A percentile compares a stretch with the other conserved stretches of the same genome.
These are phyloP conservation scores for Nyleta sp. DNA, from an alignment of 2,888 invertebrate species.

Conservation along the genomic window DNA sequence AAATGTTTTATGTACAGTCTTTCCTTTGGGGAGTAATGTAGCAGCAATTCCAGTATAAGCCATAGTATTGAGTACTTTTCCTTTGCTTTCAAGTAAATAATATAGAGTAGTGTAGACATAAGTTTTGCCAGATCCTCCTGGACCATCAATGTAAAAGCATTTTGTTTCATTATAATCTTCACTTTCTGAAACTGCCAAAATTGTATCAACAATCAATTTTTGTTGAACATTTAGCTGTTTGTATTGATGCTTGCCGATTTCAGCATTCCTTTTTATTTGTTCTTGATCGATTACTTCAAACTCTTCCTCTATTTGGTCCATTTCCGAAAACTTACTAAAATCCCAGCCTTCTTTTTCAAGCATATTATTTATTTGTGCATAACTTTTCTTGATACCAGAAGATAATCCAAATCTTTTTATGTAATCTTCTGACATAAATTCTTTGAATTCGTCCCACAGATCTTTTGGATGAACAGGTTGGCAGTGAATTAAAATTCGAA, in stretches of 20 bases:
- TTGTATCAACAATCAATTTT: background rate
- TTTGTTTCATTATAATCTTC: background rate
- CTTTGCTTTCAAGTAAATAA: slow-evolving; percentile 44
- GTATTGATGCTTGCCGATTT: background rate
- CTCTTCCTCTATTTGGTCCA: background rate
- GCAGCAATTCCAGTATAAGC: slow-evolving; percentile 48
- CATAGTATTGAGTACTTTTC: slow-evolving; percentile 38
- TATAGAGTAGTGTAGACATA: slow-evolving; percentile 69
- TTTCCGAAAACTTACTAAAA: slow-evolving; percentile 1
- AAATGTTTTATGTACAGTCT: slow-evolving; percentile 76
- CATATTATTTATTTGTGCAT: slow-evolving; percentile 2
- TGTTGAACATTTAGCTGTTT: background rate
- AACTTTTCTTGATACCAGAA: slow-evolving; percentile 1
- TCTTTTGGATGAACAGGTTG: background rate
- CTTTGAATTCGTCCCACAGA: background rate
- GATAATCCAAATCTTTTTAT: background rate
- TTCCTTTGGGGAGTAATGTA: slow-evolving; percentile 67
- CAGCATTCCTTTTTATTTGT: background rate
- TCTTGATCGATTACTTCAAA: background rate
- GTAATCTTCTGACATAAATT: background rate
- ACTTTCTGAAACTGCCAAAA: background rate
- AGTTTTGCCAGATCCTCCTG: too few species aligned
- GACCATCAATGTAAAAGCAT: slow-evolving; percentile 73
- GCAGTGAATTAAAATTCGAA: background rate
- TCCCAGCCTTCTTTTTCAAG: slow-evolving; percentile 13